phyloP scores from a whole-genome alignment of 2,797 vertebrate genomes.

The Lepus oiostolus region DNA sequence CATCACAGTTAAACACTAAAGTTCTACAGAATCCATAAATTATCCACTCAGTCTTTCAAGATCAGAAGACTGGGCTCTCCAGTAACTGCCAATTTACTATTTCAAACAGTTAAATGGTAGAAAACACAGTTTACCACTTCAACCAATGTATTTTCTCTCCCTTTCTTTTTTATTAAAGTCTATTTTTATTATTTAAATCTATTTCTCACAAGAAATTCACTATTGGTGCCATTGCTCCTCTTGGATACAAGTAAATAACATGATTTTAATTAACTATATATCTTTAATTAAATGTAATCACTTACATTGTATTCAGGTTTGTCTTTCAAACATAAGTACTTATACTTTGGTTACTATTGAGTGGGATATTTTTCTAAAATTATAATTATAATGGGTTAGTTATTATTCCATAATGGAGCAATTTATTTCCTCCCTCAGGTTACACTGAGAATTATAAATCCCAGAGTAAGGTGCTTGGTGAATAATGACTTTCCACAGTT shows the following conservation, averaged over 20 bases:
- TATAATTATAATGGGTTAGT: not conserved
- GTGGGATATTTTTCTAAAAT: slow-evolving; percentile 1
- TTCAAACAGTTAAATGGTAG: not conserved
- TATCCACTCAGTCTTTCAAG: not conserved
- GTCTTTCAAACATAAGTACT: not conserved
- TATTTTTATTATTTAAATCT: not conserved
- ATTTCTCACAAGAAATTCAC: not conserved
- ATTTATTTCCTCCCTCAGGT: not conserved
- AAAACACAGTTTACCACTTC: not conserved
- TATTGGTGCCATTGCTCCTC: not conserved
- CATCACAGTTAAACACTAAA: not conserved
- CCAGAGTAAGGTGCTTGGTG: not conserved
- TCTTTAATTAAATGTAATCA: not conserved
- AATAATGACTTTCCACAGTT: not conserved
- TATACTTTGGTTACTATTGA: not conserved
- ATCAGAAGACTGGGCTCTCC: not conserved
- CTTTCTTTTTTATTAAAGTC: not conserved
- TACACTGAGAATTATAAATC: slow-evolving; percentile 8
- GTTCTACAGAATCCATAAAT: not conserved
- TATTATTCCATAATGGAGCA: not conserved
- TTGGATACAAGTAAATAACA: not conserved
- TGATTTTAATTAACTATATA: not conserved
- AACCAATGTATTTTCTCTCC: not conserved
- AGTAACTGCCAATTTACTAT: not conserved
- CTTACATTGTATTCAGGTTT: not conserved